Evolutionary conservation across 1,140 invertebrate species (phyloP), one percentile per base, ranked within the genome.

Genomic region (Bombus picipes): DNA sequence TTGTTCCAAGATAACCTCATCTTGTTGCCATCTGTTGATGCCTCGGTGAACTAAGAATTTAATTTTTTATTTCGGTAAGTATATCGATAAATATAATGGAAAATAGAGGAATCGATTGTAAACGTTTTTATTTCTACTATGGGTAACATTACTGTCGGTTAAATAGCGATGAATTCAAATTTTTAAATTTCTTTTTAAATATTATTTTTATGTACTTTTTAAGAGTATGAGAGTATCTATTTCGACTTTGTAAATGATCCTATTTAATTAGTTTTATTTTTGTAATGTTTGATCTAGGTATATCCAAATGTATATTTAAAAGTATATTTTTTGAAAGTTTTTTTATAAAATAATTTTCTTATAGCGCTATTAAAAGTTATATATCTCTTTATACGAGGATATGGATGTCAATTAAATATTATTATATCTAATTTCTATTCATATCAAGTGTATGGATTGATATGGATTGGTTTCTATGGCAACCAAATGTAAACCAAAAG

Each of bases 1-100:
- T 41, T 22, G 12, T 13, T 3, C 4, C 47, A 15, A 25, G 6
- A 18, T 57, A 53, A 83, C 34, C 28, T 12, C 15, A 77, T 25
- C 5, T 10, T 87, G 28, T 57, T 68, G 88, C 72, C 77, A 90
- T 81, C 88, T 65, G 2, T 18, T 43, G 72, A 8, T 2, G 0
- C 4, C 6, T 43, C 4, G 18, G 0, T 6, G 2, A 6, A 25
- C 15, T 18, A 41, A 4, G 10, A 34, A 43, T 34, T 28, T 34
- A 0, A 47, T 9, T 68, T 47, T n/a, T 79, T 15, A 34, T 13
- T 57, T 53, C 32, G n/a, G 3, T 10, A 25, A 70, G 25, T n/a
- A 5, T 25, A 15, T 28, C 25, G 28, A 41, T n/a, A 39, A 25
- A 32, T 37, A 9, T 10, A 13, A 10, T 4, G 39, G 1, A 8